A percentile compares a stretch with the other conserved stretches of the same genome.
Evolutionary conservation across 2,113 vertebrate genomes (phyloP).

Genomic region (Tauraco erythrolophus): DNA sequence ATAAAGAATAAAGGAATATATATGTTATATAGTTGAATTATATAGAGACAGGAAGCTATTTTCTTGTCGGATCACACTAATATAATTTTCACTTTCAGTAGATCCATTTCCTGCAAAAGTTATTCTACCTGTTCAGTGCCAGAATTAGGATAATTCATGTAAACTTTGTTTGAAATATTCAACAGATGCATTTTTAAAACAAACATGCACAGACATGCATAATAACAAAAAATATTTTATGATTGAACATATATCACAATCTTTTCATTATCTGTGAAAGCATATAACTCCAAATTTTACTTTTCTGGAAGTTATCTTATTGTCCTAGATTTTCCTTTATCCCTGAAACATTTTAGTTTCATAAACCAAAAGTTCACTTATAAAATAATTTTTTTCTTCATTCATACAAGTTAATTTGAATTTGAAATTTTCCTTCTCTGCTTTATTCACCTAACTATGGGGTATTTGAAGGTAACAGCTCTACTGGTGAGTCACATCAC

Average conservation of each 20-base stretch:
- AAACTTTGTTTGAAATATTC: not conserved
- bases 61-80: not conserved
- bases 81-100: not conserved
- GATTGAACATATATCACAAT: not conserved
- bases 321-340: not conserved
- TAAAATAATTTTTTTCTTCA: not conserved
- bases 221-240: not conserved
- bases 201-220: not conserved
- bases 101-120: not conserved
- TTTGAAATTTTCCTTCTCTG: not conserved
- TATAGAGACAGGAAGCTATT: not conserved
- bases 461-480: not conserved
- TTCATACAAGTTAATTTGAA: not conserved
- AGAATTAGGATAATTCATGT: not conserved
- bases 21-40: not conserved
- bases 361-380: not conserved
- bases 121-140: not conserved
- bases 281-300: not conserved
- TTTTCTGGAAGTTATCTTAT: not conserved
- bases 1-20: not conserved
- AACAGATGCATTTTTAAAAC: not conserved
- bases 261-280: not conserved
- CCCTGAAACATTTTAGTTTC: not conserved
- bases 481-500: not conserved
- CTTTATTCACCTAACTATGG: rapidly evolving